Percentiles rank a stretch among this genome's conserved stretches.
Conservation (phyloP, 1,140 invertebrate genomes). For the Mya arenaria region DNA sequence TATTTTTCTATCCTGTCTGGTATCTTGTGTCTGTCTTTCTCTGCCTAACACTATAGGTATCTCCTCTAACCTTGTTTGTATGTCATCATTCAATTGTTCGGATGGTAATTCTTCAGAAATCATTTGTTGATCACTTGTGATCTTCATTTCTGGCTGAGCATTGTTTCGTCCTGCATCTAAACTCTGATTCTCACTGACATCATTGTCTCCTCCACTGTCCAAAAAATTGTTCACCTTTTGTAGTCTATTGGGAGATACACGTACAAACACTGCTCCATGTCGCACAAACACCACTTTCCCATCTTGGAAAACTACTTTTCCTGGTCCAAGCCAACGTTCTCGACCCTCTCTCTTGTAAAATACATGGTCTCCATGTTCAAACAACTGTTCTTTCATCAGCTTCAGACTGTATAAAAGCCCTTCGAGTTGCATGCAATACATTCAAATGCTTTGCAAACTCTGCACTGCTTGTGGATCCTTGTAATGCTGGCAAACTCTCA, state of each 20-base stretch:
- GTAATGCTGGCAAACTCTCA: conserved; percentile 42
- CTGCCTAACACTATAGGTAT: no score
- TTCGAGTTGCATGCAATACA: conserved; percentile 50
- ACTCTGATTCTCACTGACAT: background rate
- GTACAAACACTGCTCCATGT: conserved; percentile 60
- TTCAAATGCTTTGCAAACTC: conserved; percentile 55
- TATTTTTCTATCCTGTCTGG: conserved; percentile 12
- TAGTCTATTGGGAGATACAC: conserved; percentile 47
- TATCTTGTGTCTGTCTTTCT: conserved; percentile 1
- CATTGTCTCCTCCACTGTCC: conserved; percentile 1
- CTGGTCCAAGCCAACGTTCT: conserved; percentile 51
- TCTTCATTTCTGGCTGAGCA: background rate
- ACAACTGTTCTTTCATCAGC: conserved; percentile 54
- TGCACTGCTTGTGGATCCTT: conserved; percentile 51
- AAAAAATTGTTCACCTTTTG: conserved; percentile 42
- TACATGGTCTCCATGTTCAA: conserved; percentile 54
- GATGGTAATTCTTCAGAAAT: conserved; percentile 28
- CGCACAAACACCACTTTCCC: conserved; percentile 53
- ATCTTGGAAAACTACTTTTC: conserved; percentile 52
- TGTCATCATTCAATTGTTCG: background rate
- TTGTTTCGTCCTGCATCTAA: background rate
- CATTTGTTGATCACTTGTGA: background rate
- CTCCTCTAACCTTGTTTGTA: conserved; percentile 20
- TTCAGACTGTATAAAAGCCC: conserved; percentile 52
- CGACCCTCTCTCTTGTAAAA: conserved; percentile 57